Conservation (phyloP, 2,797 vertebrate genomes). For the Oreochromis mossambicus region DNA sequence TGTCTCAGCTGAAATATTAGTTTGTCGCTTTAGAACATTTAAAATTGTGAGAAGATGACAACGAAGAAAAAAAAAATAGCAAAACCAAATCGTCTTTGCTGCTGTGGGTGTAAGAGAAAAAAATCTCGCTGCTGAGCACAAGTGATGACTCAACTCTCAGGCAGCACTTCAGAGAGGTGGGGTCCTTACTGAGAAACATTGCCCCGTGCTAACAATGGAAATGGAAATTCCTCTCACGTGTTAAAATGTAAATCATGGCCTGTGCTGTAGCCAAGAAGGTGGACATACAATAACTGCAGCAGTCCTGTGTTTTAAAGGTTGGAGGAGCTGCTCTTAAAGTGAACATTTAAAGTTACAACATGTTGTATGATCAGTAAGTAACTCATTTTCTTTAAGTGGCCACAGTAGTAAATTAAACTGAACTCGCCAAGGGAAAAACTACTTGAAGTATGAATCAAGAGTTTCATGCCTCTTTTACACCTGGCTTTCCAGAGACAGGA, state of each 20-base stretch:
- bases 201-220: constrained; percentile 5
- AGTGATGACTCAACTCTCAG: constrained; percentile 22
- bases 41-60: background rate
- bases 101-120: background rate
- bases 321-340: background rate
- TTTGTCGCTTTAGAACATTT: background rate
- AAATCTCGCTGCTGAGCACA: background rate
- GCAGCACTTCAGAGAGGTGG: background rate
- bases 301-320: background rate
- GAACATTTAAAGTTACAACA: constrained; percentile 4
- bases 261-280: background rate
- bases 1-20: constrained; percentile 25
- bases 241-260: constrained; percentile 29
- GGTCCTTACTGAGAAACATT: background rate
- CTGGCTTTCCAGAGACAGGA: background rate
- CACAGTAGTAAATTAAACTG: constrained; percentile 27
- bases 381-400: constrained; percentile 36
- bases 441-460: constrained; percentile 13
- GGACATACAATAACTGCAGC: background rate
- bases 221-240: constrained; percentile 13
- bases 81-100: background rate
- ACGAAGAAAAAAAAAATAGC: no score
- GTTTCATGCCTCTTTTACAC: constrained; percentile 1
- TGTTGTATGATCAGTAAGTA: background rate
- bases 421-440: constrained; percentile 9